Percentiles rank a stretch among this genome's conserved stretches.
Evolutionary conservation across 1,140 invertebrate genomes (phyloP).

Genomic region (Bilobella aurantiaca): DNA sequence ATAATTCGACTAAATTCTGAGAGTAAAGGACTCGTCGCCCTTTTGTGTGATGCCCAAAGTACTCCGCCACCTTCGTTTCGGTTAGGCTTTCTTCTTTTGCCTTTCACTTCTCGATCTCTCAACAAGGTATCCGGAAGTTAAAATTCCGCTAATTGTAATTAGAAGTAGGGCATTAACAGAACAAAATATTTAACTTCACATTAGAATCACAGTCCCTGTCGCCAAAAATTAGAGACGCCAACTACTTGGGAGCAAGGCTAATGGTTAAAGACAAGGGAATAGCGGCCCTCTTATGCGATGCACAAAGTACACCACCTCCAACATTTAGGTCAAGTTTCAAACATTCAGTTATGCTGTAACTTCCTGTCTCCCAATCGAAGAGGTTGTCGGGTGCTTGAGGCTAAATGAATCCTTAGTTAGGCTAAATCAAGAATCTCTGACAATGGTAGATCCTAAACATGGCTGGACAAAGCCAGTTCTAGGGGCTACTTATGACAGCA

Average conservation of each 20-base stretch:
- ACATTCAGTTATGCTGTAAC: neutral
- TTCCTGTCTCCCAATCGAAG: neutral
- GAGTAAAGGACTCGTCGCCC: conserved; percentile 37
- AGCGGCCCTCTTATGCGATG: conserved; percentile 18
- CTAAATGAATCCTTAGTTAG: no score
- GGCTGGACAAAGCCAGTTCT: conserved; percentile 23
- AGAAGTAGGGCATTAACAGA: neutral
- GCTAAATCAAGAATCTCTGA: no score
- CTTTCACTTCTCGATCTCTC: neutral
- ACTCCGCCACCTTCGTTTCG: conserved; percentile 26
- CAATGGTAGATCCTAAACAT: conserved; percentile 20
- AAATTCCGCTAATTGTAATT: neutral
- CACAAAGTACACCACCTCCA: conserved; percentile 27
- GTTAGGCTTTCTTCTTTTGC: conserved; percentile 13
- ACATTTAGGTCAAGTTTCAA: conserved; percentile 25
- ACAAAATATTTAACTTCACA: no score
- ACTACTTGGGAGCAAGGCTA: conserved; percentile 1
- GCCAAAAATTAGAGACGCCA: conserved; percentile 17
- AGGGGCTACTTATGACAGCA: conserved; percentile 4
- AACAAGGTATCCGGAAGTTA: no score
- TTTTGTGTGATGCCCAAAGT: conserved; percentile 25
- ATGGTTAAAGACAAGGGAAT: neutral
- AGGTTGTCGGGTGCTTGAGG: no score
- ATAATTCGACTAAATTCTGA: conserved; percentile 36
- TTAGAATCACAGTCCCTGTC: conserved; percentile 15